phyloP scores from a whole-genome alignment of 2,797 vertebrate species.

The Enteromius treurensis region DNA sequence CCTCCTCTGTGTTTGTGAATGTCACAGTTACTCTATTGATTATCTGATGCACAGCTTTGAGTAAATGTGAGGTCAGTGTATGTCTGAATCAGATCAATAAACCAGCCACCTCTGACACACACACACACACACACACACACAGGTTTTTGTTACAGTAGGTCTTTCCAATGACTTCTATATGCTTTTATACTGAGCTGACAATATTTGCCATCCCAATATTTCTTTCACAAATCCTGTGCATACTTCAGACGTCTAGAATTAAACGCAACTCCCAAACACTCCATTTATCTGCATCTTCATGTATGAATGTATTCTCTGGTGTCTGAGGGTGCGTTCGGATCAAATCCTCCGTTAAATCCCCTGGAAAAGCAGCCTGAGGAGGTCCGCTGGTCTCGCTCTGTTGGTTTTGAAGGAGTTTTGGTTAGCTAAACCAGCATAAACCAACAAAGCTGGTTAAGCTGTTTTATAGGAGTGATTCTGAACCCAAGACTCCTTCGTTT shows the following conservation, averaged over 20 bases:
- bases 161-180: not conserved
- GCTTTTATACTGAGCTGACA: no score
- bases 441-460: not conserved
- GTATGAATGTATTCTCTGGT: not conserved
- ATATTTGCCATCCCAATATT: not conserved
- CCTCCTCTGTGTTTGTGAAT: constrained; percentile 9
- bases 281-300: not conserved
- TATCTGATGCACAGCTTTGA: constrained; percentile 25
- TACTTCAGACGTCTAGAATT: not conserved
- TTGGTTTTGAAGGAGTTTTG: not conserved
- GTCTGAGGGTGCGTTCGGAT: not conserved
- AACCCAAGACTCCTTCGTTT: no score
- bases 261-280: not conserved
- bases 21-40: constrained; percentile 33
- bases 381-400: not conserved
- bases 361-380: not conserved
- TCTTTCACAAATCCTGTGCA: not conserved
- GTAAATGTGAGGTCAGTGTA: constrained; percentile 45
- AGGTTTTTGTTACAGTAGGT: not conserved
- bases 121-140: constrained; percentile 5
- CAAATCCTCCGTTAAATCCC: not conserved
- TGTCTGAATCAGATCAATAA: constrained; percentile 54
- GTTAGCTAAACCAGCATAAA: constrained; percentile 9
- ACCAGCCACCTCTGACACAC: constrained; percentile 35
- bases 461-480: constrained; percentile 1